Evolutionary conservation across 2,113 vertebrate genomes (phyloP).

Genomic region (Taurulus bubalis): DNA sequence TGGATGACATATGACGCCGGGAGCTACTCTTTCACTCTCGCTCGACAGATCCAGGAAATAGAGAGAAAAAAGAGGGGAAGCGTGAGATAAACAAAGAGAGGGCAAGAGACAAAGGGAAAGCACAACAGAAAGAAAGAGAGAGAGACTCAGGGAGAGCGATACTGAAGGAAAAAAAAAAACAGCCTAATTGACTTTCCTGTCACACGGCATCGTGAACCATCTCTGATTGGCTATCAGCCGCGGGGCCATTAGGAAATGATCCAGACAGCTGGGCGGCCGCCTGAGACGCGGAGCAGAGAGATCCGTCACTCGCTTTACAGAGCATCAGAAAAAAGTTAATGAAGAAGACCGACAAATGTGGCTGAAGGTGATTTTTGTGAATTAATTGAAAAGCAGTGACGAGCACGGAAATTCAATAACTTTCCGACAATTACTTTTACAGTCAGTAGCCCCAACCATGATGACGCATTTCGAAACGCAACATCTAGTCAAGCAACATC

Average conservation of each 20-base stretch:
- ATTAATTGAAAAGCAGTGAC: neutral
- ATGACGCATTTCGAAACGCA: neutral
- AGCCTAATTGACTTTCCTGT: constrained; percentile 67
- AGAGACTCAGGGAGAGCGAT: constrained; percentile 17
- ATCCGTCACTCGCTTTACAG: constrained; percentile 20
- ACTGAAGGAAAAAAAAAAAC: constrained; percentile 38
- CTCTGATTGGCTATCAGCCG: constrained; percentile 61
- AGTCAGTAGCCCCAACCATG: too few relatives aligned
- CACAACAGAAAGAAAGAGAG: neutral
- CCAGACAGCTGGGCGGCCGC: constrained; percentile 47
- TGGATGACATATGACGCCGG: constrained; percentile 30
- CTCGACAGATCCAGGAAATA: constrained; percentile 41
- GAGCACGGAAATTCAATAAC: neutral
- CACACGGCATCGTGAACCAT: constrained; percentile 46
- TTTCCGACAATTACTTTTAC: too few relatives aligned
- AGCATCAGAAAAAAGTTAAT: neutral
- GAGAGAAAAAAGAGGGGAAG: constrained; percentile 16
- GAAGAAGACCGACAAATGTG: neutral
- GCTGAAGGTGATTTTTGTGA: neutral
- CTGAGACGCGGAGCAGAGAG: constrained; percentile 18
- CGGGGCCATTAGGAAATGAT: constrained; percentile 59
- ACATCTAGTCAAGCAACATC: neutral
- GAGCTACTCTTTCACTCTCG: constrained; percentile 21
- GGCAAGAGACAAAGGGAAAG: neutral
- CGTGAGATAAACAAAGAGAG: neutral